phyloP scores from a whole-genome alignment of 2,888 invertebrate species.

The Campaea margaritaria region DNA sequence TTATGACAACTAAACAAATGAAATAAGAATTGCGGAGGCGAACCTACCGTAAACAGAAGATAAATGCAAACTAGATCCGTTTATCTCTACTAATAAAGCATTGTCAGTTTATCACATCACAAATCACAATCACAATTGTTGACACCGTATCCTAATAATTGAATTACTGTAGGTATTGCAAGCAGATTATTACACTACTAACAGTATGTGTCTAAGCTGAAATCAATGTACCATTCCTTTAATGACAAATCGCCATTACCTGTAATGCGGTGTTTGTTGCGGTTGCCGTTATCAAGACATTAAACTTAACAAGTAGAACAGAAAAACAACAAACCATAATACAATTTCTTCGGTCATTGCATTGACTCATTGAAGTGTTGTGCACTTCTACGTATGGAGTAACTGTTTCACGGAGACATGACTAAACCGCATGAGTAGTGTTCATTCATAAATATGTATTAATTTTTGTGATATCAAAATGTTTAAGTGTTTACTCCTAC shows the following conservation, averaged over 20 bases:
- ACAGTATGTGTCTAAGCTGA: no score
- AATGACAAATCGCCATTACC: slow-evolving; percentile 13
- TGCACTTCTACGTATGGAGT: slow-evolving; percentile 58
- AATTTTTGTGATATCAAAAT: slow-evolving; percentile 42
- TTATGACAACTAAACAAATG: no score
- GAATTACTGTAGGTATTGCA: no score
- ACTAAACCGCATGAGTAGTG: slow-evolving; percentile 67
- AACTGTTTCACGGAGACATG: slow-evolving; percentile 64
- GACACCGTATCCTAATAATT: no score
- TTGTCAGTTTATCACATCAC: no score
- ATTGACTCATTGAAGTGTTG: slow-evolving; percentile 61
- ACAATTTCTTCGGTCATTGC: slow-evolving; percentile 40
- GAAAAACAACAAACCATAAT: slow-evolving; percentile 34
- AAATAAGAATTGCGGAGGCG: no score
- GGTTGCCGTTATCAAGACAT: slow-evolving; percentile 32
- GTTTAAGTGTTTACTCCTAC: slow-evolving; percentile 6
- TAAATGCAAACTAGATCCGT: no score
- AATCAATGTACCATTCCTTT: slow-evolving; percentile 2
- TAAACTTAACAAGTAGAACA: slow-evolving; percentile 25
- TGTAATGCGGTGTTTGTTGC: slow-evolving; percentile 30
- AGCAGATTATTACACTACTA: no score
- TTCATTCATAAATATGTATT: slow-evolving; percentile 70
- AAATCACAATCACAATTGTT: no score
- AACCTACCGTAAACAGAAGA: no score
- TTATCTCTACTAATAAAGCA: no score